Base-by-base conservation (phyloP, 30 jellyfish, hydroid and myxozoan species). In the Chironex yamaguchii region DNA sequence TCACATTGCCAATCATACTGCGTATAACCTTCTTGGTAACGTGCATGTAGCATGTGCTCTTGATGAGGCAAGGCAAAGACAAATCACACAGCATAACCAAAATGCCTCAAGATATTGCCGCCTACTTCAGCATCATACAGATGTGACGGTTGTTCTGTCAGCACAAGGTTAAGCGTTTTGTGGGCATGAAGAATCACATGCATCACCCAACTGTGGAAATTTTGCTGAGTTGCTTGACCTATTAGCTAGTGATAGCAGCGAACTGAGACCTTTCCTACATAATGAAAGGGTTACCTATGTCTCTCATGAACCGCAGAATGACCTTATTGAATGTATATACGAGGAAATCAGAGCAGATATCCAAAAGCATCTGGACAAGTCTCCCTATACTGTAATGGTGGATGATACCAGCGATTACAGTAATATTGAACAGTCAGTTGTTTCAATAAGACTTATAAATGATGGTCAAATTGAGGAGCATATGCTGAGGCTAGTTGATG, bases 151-250 rank as follows among this genome's bases (percentile, higher is more conserved):
- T 13, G 36, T 74, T 22, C 31, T 74, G 31, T 21, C 78, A 50
- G 87, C 87, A 28, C 87, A 74, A 49, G 87, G 87, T n/a, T 31
- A 49, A 13, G 78, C 87, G 31, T 17, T 74, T 74, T 31, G 78
- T 9, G 58, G 87, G 22, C 87, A 74, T 32, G 87, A 74, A 20
- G 87, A 74, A 31, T 74, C 87, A 13, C 27, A 11, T 26, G 14
- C n/a, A 23, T 74, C 78, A 12, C 29, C 87, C n/a, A 74, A 74
- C 26, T 23, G 87, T 22, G 81, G 87, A 24, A 74, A 74, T 21
- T 74, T 74, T 51, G 0, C 31, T 26, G 87, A 21, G 31, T 28
- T 74, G 58, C 78, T 74, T 24, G 87, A 74, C 17, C 87, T 74
- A 49, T n/a, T 74, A 13, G 87, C 54, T 12, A 51, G 34, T 1